A percentile compares a stretch with the other conserved stretches of the same genome.
Evolutionary conservation across 92 coral and sea anemone species (phyloP).

Genomic region (Hydrozoanthus gracilis): DNA sequence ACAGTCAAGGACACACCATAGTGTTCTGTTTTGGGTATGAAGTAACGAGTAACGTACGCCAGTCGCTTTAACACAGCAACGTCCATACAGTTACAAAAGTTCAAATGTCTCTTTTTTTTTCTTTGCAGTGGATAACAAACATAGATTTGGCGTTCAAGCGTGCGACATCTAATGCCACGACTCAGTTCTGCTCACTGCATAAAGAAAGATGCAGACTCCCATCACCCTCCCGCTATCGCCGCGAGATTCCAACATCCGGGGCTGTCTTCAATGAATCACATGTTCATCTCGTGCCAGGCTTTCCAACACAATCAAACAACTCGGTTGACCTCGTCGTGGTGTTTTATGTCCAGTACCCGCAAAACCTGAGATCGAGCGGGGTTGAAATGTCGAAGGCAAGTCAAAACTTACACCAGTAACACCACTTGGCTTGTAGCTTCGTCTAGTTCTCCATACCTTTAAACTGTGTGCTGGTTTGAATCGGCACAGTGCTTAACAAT

Average conservation of each 20-base stretch:
- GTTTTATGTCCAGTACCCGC: slow-evolving; percentile 30
- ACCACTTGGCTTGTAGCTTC: too few species aligned
- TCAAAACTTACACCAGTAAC: not conserved
- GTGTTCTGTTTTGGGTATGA: too few species aligned
- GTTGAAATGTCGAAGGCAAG: slow-evolving; percentile 28
- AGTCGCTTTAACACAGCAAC: too few species aligned
- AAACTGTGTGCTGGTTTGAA: too few species aligned
- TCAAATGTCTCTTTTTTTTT: not conserved
- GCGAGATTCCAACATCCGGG: slow-evolving; percentile 3
- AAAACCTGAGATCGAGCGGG: not conserved
- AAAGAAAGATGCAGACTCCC: slow-evolving; percentile 19
- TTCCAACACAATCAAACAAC: slow-evolving; percentile 23
- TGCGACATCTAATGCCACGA: slow-evolving; percentile 30
- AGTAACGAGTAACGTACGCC: too few species aligned
- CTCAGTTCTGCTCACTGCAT: slow-evolving; percentile 19
- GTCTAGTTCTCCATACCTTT: too few species aligned
- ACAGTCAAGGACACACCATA: too few species aligned
- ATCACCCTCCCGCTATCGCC: slow-evolving; percentile 21
- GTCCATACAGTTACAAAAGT: too few species aligned
- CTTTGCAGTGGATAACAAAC: slow-evolving; percentile 45
- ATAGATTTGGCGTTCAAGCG: slow-evolving; percentile 25
- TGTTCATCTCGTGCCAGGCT: slow-evolving; percentile 40
- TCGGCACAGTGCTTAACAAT: too few species aligned
- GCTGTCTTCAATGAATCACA: slow-evolving; percentile 14
- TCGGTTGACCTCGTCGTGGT: slow-evolving; percentile 17